These are phyloP conservation scores for Platichthys stellatus DNA, from an alignment of 2,113 vertebrate genomes.

Conservation along the genomic window DNA sequence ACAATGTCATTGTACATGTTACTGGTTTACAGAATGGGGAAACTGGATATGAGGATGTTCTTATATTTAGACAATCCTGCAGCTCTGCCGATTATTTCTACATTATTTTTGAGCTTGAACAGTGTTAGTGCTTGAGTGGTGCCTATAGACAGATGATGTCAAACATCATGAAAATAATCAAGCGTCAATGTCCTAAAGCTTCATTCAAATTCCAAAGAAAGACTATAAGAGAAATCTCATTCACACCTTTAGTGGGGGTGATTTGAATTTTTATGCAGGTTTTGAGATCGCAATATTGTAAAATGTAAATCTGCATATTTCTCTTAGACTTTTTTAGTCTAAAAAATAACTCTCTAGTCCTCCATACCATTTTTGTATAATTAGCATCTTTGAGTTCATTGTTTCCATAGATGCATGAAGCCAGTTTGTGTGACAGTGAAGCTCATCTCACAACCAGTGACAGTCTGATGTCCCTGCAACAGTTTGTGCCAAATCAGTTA, in stretches of 20 bases:
- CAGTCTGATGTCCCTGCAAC: no score
- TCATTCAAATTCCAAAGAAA: neutral
- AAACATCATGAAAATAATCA: neutral
- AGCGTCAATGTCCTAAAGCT: neutral
- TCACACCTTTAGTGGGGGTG: neutral
- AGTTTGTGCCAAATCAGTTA: no score
- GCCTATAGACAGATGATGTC: neutral
- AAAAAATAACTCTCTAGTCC: no score
- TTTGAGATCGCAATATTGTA: neutral
- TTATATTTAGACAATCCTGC: slow-evolving; percentile 8
- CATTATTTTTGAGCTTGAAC: slow-evolving; percentile 3
- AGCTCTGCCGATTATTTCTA: slow-evolving; percentile 5
- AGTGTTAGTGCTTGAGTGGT: neutral
- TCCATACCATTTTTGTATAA: no score
- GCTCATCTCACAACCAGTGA: no score
- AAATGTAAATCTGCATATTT: no score
- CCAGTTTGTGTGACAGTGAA: no score
- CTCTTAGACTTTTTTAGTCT: no score
- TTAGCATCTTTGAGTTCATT: no score
- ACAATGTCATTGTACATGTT: slow-evolving; percentile 39
- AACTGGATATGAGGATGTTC: neutral
- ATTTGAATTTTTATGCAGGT: neutral
- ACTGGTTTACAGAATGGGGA: slow-evolving; percentile 36
- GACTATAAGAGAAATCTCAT: neutral
- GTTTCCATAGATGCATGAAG: no score